Evolutionary conservation across 2,888 invertebrate species (phyloP), one percentile per base, ranked within the genome.

Genomic region (Agrotis clavis): DNA sequence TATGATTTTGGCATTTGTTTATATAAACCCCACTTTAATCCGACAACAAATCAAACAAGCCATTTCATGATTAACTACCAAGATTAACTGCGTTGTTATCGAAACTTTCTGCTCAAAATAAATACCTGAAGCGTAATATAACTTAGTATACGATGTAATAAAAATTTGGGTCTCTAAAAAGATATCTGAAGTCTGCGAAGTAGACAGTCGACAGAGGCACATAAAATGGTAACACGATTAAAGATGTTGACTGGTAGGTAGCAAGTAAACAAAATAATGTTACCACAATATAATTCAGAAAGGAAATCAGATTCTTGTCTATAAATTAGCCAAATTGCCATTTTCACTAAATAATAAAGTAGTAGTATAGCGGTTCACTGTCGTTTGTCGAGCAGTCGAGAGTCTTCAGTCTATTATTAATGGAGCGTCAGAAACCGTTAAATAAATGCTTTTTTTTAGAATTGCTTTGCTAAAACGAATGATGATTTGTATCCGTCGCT

Each of bases 321-420:
- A 41, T 41, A 41, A 41, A 41, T 41, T 41, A 41, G 41, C 41
- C 41, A 41, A 41, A 41, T 41, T 41, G 41, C 9, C 41, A 41
- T 41, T 41, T 41, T 41, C 41, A 41, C 41, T 41, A 90, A 91
- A 90, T 93, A 92, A 93, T 92, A 90, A 92, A 90, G 89, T 90
- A 41, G 41, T 41, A 11, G 41, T 41, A 41, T 11, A 41, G 11
- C 41, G 11, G 89, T 88, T 90, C 86, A 68, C 67, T 77, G 71
- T 76, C 74, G 82, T 84, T 84, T 70, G 89, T 90, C 89, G 87
- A 84, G 79, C 81, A 81, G 84, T 50, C 86, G 86, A 88, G 87
- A 89, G 87, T 85, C 86, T 82, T 86, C 90, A 84, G 78, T 83
- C 86, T 82, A 88, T 90, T 92, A 92, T 92, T 91, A 92, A 93